These are phyloP conservation scores for Grapholita molesta DNA, from an alignment of 1,140 invertebrate species.

Conservation along the genomic window DNA sequence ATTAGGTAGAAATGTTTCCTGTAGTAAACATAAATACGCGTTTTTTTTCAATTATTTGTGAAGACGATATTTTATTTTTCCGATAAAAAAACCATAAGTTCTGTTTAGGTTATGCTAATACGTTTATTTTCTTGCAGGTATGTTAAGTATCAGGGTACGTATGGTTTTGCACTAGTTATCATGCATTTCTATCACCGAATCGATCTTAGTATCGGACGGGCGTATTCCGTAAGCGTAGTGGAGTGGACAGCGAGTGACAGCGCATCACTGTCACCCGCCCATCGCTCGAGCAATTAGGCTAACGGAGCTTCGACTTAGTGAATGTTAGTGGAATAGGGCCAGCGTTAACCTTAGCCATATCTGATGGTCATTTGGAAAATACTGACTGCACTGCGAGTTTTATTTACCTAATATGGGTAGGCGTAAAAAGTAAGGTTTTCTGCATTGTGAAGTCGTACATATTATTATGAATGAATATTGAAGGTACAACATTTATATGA, in stretches of 20 bases:
- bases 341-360: conserved; percentile 6
- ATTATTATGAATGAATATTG: too few relatives aligned
- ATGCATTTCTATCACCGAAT: conserved; percentile 31
- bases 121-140: neutral
- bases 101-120: too few relatives aligned
- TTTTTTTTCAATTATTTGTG: neutral
- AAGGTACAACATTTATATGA: too few relatives aligned
- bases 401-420: too few relatives aligned
- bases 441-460: neutral
- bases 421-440: neutral
- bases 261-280: conserved; percentile 41
- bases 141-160: conserved; percentile 23
- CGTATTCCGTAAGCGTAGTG: conserved; percentile 35
- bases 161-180: conserved; percentile 23
- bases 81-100: neutral
- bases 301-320: conserved; percentile 31
- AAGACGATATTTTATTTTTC: neutral
- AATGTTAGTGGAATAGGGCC: neutral
- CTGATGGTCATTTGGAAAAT: conserved; percentile 2
- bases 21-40: neutral
- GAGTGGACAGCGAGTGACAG: conserved; percentile 29
- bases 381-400: neutral
- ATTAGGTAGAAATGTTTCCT: neutral
- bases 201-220: conserved; percentile 27
- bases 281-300: conserved; percentile 49